These are phyloP conservation scores for Zele albiditarsus DNA, from an alignment of 2,888 invertebrate species.

Conservation along the genomic window DNA sequence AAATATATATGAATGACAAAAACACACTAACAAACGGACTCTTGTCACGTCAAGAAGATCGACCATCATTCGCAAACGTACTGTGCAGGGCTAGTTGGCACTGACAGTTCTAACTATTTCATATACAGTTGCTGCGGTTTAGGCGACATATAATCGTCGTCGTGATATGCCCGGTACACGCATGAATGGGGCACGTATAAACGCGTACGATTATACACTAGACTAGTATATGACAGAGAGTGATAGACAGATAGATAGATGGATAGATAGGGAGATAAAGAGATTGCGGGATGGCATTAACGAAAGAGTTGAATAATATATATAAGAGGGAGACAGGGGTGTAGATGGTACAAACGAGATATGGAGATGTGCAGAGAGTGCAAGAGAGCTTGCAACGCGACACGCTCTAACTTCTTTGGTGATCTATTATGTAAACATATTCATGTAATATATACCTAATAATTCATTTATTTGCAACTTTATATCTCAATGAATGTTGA, in stretches of 20 bases:
- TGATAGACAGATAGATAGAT: constrained; percentile 33
- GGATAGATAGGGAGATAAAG: neutral
- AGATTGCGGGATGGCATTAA: constrained; percentile 13
- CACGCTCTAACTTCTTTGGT: neutral
- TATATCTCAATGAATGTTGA: neutral
- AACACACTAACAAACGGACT: neutral
- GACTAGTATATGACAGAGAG: constrained; percentile 20
- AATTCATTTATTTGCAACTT: neutral
- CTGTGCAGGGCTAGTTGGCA: constrained; percentile 66
- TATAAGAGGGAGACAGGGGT: constrained; percentile 21
- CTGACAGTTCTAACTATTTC: constrained; percentile 69
- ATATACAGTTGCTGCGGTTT: constrained; percentile 60
- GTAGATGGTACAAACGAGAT: constrained; percentile 25
- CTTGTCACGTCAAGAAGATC: neutral
- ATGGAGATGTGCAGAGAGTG: constrained; percentile 28
- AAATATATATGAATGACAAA: neutral
- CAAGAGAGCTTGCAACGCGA: constrained; percentile 12
- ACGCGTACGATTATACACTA: constrained; percentile 45
- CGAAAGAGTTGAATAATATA: neutral
- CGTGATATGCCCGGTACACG: constrained; percentile 47
- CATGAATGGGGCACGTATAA: constrained; percentile 56
- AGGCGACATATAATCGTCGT: constrained; percentile 39
- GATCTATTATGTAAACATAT: neutral
- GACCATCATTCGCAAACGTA: constrained; percentile 54
- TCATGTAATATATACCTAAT: no score